A percentile compares a stretch with the other conserved stretches of the same genome.
phyloP scores from a whole-genome alignment of 2,888 invertebrate species.

The Bibio marci region DNA sequence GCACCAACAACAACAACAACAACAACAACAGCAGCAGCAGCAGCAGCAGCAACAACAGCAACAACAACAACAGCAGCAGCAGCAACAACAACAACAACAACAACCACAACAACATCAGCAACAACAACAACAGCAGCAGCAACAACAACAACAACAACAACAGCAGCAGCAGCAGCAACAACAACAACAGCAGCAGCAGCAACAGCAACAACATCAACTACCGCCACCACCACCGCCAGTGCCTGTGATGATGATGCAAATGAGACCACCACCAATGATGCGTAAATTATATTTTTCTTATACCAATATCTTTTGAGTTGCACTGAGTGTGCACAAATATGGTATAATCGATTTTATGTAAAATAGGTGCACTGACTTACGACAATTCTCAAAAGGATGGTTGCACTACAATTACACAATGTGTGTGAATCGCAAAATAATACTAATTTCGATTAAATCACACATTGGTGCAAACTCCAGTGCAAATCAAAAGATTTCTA shows the following conservation, averaged over 20 bases:
- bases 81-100: conserved; percentile 22
- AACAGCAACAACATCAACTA: conserved; percentile 12
- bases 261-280: conserved; percentile 29
- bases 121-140: conserved; percentile 9
- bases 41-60: conserved; percentile 18
- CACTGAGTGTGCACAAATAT: too few relatives aligned
- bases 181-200: conserved; percentile 17
- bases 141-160: conserved; percentile 3
- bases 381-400: too few relatives aligned
- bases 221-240: conserved; percentile 20
- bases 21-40: conserved; percentile 14
- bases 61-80: conserved; percentile 12
- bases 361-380: too few relatives aligned
- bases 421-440: too few relatives aligned
- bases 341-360: too few relatives aligned
- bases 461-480: too few relatives aligned
- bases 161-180: conserved; percentile 12
- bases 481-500: not conserved
- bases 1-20: conserved; percentile 16
- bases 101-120: conserved; percentile 11
- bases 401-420: too few relatives aligned
- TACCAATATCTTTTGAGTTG: too few relatives aligned
- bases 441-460: too few relatives aligned
- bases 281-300: conserved; percentile 21
- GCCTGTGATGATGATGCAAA: conserved; percentile 29